A percentile compares a stretch with the other conserved stretches of the same genome.
Conservation (phyloP, 2,797 vertebrate genomes). For the Limosa lapponica region DNA sequence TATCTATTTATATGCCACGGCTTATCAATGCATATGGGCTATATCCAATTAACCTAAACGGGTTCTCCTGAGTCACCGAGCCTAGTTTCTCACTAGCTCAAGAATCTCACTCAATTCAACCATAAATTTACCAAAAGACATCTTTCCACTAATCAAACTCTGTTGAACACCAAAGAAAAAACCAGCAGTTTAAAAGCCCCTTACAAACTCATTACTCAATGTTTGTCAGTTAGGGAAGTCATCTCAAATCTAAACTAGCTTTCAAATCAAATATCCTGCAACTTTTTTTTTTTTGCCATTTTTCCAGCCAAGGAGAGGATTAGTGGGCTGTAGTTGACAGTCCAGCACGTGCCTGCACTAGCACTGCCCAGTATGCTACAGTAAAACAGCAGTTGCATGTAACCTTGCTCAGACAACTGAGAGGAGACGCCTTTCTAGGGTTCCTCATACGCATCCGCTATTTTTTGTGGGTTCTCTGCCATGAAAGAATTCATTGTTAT, state of each 20-base stretch:
- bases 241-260: background rate
- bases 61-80: background rate
- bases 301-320: background rate
- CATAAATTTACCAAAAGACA: background rate
- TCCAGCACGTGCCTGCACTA: background rate
- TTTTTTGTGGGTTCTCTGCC: background rate
- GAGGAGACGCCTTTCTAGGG: background rate
- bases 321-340: background rate
- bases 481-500: background rate
- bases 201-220: background rate
- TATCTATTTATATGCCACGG: background rate
- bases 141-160: background rate
- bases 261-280: background rate
- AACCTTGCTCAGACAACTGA: background rate
- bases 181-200: background rate
- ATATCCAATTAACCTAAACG: background rate
- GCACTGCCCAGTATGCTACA: background rate
- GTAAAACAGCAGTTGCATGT: background rate
- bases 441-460: background rate
- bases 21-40: background rate
- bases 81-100: background rate
- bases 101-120: background rate
- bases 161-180: background rate
- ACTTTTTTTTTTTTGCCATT: background rate
- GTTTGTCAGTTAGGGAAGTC: background rate